Evolutionary conservation across 2,888 invertebrate species (phyloP), one percentile per base, ranked within the genome.

Genomic region (Drosophila peninsularis): DNA sequence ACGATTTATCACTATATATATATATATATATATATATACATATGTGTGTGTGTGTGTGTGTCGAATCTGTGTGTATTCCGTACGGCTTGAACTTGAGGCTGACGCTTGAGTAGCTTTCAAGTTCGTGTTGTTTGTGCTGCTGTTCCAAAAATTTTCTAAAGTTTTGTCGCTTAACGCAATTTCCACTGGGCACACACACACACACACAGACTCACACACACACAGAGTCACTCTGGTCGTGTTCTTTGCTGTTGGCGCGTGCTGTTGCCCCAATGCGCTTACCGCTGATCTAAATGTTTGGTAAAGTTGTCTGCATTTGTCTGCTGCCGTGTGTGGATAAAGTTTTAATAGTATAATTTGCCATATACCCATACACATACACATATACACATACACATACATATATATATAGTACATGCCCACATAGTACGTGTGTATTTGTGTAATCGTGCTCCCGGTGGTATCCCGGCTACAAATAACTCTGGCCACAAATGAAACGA

Each of bases 261-360:
- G 42, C 44, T 41, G 14, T 11, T 52, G 55, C 14, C 42, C 52
- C 37, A 54, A 49, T 60, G 56, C 62, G 49, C 62, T 71, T 71
- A 62, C 58, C 57, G 47, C 39, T 45, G 49, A 49, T 42, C 61
- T 64, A 58, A 74, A 75, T 74, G 75, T 61, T 70, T 66, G 66
- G 53, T 52, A 70, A 75, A 75, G 53, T 70, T 70, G 49, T 56
- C 49, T 36, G 41, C 52, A 39, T 58, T 62, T 49, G 54, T 47
- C 45, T 63, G 42, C 32, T 63, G 47, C 32, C 34, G 17, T 60
- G 17, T 60, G 63, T 63, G 76, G 75, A 61, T 61, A 76, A 76
- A 76, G 68, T 76, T 76, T 76, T 75, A 76, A 75, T 76, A 61
- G 65, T 65, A 66, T 75, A 62, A 76, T 76, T 76, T 72, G 65